Evolutionary conservation across 2,113 vertebrate genomes (phyloP).

Genomic region (Myodes glareolus): DNA sequence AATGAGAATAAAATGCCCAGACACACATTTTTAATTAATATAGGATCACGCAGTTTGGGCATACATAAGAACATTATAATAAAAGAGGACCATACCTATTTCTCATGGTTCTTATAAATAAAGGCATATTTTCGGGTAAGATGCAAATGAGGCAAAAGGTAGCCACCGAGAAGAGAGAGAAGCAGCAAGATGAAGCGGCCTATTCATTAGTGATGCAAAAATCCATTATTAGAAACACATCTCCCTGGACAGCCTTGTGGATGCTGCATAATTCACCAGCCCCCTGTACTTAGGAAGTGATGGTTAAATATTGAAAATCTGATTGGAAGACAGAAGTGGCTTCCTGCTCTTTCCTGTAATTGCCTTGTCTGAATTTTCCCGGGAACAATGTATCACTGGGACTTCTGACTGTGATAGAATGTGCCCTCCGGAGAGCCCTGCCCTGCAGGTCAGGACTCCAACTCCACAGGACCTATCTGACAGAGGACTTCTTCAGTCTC

Average conservation of each 20-base stretch:
- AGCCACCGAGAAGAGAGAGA: slow-evolving; percentile 48
- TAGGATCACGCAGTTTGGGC: neutral
- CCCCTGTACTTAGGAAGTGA: slow-evolving; percentile 68
- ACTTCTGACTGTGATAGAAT: slow-evolving; percentile 67
- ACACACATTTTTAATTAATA: neutral
- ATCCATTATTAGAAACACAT: slow-evolving; percentile 76
- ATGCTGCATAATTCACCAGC: slow-evolving; percentile 75
- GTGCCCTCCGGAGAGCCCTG: slow-evolving; percentile 52
- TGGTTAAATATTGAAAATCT: slow-evolving; percentile 81
- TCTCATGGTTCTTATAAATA: slow-evolving; percentile 40
- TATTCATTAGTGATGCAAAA: slow-evolving; percentile 75
- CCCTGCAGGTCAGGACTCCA: slow-evolving; percentile 56
- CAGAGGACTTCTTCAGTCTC: slow-evolving; percentile 37
- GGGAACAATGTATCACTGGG: slow-evolving; percentile 67
- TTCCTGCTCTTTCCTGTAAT: slow-evolving; percentile 79
- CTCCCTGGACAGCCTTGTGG: slow-evolving; percentile 60
- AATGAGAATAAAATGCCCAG: slow-evolving; percentile 1
- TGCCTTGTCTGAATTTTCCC: slow-evolving; percentile 76
- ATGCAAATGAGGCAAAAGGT: slow-evolving; percentile 54
- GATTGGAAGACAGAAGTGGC: slow-evolving; percentile 69
- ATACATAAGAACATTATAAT: neutral
- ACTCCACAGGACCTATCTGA: slow-evolving; percentile 22
- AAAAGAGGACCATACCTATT: neutral
- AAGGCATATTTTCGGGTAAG: slow-evolving; percentile 45
- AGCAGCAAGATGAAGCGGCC: slow-evolving; percentile 48